Base-by-base conservation (phyloP, 2,113 vertebrate species). In the Phalacrocorax aristotelis region DNA sequence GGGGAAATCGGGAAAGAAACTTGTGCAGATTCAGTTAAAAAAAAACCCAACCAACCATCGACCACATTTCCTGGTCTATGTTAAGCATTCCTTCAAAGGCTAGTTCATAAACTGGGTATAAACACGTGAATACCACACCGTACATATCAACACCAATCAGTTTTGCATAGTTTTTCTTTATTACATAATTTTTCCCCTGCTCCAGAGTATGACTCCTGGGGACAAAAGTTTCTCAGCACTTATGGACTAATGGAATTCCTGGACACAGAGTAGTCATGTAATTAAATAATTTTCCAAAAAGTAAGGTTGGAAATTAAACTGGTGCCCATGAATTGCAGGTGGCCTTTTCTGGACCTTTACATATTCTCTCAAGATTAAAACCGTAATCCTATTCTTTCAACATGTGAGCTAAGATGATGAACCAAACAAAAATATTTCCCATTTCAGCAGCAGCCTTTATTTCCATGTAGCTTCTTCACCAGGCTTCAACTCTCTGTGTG, bases 391-490 rank as follows among this genome's bases (percentile, higher is more conserved):
- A 32, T 87, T 97, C 40, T 91, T 95, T 95, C 55, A 80, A 93
- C 18, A 49, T 83, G 15, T 61, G 57, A 93, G 22, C 61, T 9
- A 66, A 64, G 25, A 64, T 10, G 44, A 93, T 58, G 48, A 87
- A 95, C 86, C 80, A 83, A n/a, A 71, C 20, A 11, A 90, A 91
- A 90, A 42, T 25, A 83, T 92, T 78, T 76, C 72, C 57, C 51
- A 60, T 77, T 87, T 96, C 48, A 92, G 40, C 46, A 52, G 29
- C 26, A 90, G 76, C 48, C 65, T 98, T 98, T 98, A 99, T 97
- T 98, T 99, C 99, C 99, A 99, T n/a, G 99, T 99, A 51, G 96
- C 96, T 96, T 99, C 98, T 98, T 99, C 99, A 60, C 97, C 98
- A 77, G 99, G 98, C 92, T 98, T 99, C 97, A 99, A 93, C 79